phyloP scores from a whole-genome alignment of 2,888 invertebrate species.

The Tanypteryx hageni region DNA sequence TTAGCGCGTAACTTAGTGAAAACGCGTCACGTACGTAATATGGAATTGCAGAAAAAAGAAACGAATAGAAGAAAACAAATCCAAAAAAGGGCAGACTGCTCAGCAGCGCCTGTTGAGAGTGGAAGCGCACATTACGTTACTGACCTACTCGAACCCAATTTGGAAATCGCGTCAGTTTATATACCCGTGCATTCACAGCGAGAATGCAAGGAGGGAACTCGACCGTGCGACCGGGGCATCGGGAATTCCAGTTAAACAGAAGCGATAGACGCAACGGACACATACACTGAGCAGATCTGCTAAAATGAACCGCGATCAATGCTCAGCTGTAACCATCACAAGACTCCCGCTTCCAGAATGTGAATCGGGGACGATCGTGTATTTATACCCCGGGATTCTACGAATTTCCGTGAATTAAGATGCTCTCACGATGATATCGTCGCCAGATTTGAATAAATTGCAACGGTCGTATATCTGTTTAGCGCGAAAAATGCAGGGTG shows the following conservation, averaged over 20 bases:
- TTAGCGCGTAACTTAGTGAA: too few relatives aligned
- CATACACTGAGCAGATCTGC: constrained; percentile 56
- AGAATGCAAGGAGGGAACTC: constrained; percentile 56
- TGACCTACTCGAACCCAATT: constrained; percentile 61
- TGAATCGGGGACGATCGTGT: not conserved
- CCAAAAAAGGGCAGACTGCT: constrained; percentile 55
- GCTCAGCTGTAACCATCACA: constrained; percentile 62
- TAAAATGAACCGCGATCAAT: constrained; percentile 52
- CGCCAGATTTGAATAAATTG: not conserved
- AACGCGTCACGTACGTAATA: too few relatives aligned
- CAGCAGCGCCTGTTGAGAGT: constrained; percentile 9
- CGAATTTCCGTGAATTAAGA: not conserved
- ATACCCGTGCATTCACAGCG: constrained; percentile 58
- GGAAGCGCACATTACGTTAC: constrained; percentile 62
- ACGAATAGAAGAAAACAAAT: too few relatives aligned
- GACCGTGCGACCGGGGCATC: constrained; percentile 59
- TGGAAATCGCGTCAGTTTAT: constrained; percentile 62
- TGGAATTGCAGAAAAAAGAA: too few relatives aligned
- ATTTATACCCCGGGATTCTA: constrained; percentile 10
- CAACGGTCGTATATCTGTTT: not conserved
- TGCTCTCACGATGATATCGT: not conserved
- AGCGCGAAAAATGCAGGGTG: not conserved
- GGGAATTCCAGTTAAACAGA: constrained; percentile 46
- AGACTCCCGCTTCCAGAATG: constrained; percentile 36
- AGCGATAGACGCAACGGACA: constrained; percentile 51